Conservation (phyloP, 2,888 invertebrate species). For the Nymphalis urticae region DNA sequence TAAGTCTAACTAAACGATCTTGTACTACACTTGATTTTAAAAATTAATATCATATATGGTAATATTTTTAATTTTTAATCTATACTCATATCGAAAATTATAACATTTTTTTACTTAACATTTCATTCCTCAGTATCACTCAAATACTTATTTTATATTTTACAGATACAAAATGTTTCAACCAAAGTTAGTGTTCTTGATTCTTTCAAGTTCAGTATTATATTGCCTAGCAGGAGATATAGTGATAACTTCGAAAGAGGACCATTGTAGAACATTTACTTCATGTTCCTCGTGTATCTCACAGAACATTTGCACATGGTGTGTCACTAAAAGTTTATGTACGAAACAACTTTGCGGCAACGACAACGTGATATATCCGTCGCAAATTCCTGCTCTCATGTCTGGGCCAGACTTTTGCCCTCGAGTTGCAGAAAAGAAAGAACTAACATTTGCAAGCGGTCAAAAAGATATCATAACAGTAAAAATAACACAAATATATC, state of each 20-base stretch:
- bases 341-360: conserved; percentile 65
- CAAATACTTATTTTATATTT: not conserved
- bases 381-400: conserved; percentile 56
- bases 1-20: too few species aligned
- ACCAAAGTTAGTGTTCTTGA: conserved; percentile 8
- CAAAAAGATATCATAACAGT: conserved; percentile 52
- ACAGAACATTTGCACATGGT: conserved; percentile 61
- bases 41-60: too few species aligned
- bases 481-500: conserved; percentile 66
- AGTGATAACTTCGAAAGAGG: conserved; percentile 35
- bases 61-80: too few species aligned
- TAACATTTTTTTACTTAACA: too few species aligned
- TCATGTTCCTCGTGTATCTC: conserved; percentile 61
- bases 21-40: too few species aligned
- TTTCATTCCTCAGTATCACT: too few species aligned
- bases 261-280: conserved; percentile 41
- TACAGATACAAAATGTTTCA: conserved; percentile 21
- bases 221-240: conserved; percentile 37
- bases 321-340: conserved; percentile 67
- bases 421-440: conserved; percentile 46
- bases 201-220: conserved; percentile 26
- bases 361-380: conserved; percentile 66
- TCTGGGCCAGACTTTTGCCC: conserved; percentile 66
- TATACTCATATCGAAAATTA: too few species aligned
- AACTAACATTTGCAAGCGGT: conserved; percentile 55